Conservation (phyloP, 1,140 invertebrate genomes). For the Neuroterus valhalla region DNA sequence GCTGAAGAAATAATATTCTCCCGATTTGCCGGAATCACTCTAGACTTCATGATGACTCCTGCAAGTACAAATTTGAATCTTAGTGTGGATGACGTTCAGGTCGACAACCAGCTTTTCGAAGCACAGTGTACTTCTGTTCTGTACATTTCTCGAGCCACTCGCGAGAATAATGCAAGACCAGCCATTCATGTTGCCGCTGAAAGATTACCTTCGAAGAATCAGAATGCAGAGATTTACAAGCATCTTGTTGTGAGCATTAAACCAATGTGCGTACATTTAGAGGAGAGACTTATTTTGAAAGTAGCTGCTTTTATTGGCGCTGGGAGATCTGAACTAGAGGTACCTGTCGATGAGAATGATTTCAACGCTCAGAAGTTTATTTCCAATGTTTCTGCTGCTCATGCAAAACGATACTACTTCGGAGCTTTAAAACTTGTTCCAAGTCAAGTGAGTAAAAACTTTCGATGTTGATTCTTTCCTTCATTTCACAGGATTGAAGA, state of each 20-base stretch:
- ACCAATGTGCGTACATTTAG: conserved; percentile 89
- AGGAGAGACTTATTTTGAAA: conserved; percentile 92
- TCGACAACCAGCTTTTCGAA: conserved; percentile 93
- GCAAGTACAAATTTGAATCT: conserved; percentile 81
- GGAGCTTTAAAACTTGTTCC: conserved; percentile 88
- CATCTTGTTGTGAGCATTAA: conserved; percentile 89
- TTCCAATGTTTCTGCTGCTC: conserved; percentile 86
- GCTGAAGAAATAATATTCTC: conserved; percentile 92
- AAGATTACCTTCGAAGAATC: conserved; percentile 81
- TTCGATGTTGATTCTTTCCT: conserved; percentile 6
- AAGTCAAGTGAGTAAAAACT: conserved; percentile 76
- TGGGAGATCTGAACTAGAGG: conserved; percentile 65
- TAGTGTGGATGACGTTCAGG: conserved; percentile 87
- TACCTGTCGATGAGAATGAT: conserved; percentile 82
- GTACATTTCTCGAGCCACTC: conserved; percentile 78
- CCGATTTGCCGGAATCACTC: conserved; percentile 82
- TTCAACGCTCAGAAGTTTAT: conserved; percentile 85
- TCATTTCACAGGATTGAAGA: conserved; percentile 1
- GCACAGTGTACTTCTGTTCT: conserved; percentile 89
- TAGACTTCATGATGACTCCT: conserved; percentile 79
- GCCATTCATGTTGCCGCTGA: conserved; percentile 81
- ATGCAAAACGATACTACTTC: conserved; percentile 93
- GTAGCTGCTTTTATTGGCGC: conserved; percentile 83
- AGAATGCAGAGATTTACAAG: conserved; percentile 83
- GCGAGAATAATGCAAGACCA: conserved; percentile 75